A percentile compares a stretch with the other conserved stretches of the same genome.
phyloP scores from a whole-genome alignment of 2,888 invertebrate genomes.

The Slavum lentiscoides region DNA sequence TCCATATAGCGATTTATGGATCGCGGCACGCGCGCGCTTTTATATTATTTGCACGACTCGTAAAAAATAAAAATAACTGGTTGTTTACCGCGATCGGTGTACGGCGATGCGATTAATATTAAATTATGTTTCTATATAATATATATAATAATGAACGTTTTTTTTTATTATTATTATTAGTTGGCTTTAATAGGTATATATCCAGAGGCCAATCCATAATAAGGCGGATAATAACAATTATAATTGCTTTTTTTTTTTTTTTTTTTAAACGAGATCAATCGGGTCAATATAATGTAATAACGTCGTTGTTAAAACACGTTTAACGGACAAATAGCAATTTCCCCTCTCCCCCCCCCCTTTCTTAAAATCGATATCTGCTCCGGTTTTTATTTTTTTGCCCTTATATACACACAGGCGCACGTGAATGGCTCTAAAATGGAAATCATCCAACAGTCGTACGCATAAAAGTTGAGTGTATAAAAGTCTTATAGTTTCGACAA shows the following conservation, averaged over 20 bases:
- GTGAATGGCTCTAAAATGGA: too few relatives aligned
- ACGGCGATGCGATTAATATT: too few relatives aligned
- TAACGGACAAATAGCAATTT: slow-evolving; percentile 23
- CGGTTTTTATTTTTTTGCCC: background rate
- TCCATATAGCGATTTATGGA: too few relatives aligned
- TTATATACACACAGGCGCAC: background rate
- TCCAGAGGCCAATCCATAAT: background rate
- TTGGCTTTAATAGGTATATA: slow-evolving; percentile 1
- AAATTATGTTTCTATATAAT: slow-evolving; percentile 18
- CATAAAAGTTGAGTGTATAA: too few relatives aligned
- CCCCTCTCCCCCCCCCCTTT: too few relatives aligned
- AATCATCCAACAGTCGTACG: too few relatives aligned
- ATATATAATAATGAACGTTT: background rate
- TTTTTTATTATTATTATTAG: background rate
- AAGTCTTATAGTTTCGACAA: too few relatives aligned
- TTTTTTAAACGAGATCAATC: slow-evolving; percentile 42
- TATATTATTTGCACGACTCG: slow-evolving; percentile 13
- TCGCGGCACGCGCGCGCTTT: background rate
- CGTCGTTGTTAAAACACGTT: slow-evolving; percentile 38
- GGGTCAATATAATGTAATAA: slow-evolving; percentile 4
- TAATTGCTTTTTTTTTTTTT: slow-evolving; percentile 28
- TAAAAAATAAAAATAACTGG: slow-evolving; percentile 15
- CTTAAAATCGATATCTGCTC: slow-evolving; percentile 1
- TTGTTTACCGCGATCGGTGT: slow-evolving; percentile 6
- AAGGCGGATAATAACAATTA: background rate